Evolutionary conservation across 2,113 vertebrate genomes (phyloP).

Genomic region (Chinchilla lanigera): DNA sequence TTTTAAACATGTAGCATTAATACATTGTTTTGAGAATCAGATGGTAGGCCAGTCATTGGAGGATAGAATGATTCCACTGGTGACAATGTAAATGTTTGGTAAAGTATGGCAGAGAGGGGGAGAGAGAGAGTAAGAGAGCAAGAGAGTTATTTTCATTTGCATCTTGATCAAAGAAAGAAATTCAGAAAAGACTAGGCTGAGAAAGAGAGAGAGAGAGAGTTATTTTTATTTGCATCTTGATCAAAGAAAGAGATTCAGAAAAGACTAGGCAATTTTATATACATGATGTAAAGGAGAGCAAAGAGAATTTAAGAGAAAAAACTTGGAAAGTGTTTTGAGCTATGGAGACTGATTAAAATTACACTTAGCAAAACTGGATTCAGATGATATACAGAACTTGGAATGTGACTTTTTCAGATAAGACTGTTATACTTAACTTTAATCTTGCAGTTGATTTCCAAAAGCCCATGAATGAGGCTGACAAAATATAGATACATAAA

Average conservation of each 20-base stretch:
- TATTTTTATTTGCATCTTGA: conserved; percentile 7
- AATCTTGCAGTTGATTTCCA: not conserved
- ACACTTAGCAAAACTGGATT: conserved; percentile 26
- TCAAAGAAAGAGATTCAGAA: not conserved
- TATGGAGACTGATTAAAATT: not conserved
- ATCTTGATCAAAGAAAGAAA: not conserved
- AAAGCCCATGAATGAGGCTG: not conserved
- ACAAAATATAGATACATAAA: not conserved
- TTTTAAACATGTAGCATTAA: not conserved
- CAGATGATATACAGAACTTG: not conserved
- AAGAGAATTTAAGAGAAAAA: not conserved
- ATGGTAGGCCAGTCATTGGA: not conserved
- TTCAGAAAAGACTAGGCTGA: not conserved
- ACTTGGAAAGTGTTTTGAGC: not conserved
- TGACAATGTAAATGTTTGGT: not conserved
- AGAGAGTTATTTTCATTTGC: not conserved
- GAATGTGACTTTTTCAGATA: not conserved
- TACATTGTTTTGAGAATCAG: not conserved
- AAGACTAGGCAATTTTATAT: not conserved
- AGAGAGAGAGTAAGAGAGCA: not conserved
- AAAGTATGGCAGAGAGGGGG: not conserved
- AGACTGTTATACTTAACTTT: not conserved
- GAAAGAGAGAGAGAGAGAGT: not conserved
- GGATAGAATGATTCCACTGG: not conserved
- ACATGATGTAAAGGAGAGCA: not conserved